Evolutionary conservation across 2,797 vertebrate genomes (phyloP).

Genomic region (Mus minutoides): DNA sequence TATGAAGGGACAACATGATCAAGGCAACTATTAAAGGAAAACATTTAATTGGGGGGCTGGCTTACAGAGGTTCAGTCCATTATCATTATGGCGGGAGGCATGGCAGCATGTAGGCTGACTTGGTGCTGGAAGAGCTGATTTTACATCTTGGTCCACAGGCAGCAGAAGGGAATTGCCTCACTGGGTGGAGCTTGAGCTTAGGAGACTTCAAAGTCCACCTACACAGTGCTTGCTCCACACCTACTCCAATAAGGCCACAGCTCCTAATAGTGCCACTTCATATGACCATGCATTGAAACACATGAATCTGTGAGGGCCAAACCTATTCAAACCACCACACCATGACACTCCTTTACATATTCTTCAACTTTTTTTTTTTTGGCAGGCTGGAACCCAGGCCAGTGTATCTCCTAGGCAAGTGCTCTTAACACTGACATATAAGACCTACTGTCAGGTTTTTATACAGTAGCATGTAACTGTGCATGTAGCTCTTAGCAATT

Average conservation of each 20-base stretch:
- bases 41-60: neutral
- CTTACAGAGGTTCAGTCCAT: neutral
- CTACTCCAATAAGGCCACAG: neutral
- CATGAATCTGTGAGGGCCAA: neutral
- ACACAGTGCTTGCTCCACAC: neutral
- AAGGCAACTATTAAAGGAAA: neutral
- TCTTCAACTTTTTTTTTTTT: neutral
- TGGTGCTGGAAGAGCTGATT: neutral
- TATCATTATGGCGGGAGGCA: neutral
- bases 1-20: neutral
- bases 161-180: neutral
- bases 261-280: neutral
- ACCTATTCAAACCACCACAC: neutral
- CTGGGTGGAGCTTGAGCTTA: neutral
- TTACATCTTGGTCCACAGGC: neutral
- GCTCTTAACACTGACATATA: neutral
- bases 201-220: neutral
- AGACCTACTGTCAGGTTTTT: neutral
- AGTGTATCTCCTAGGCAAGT: neutral
- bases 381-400: neutral
- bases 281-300: neutral
- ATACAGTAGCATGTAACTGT: constrained; percentile 29
- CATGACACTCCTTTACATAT: neutral
- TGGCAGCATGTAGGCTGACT: neutral
- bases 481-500: constrained; percentile 5